These are phyloP conservation scores for Nycticryphes semicollaris DNA, from an alignment of 2,113 vertebrate genomes.

Conservation along the genomic window DNA sequence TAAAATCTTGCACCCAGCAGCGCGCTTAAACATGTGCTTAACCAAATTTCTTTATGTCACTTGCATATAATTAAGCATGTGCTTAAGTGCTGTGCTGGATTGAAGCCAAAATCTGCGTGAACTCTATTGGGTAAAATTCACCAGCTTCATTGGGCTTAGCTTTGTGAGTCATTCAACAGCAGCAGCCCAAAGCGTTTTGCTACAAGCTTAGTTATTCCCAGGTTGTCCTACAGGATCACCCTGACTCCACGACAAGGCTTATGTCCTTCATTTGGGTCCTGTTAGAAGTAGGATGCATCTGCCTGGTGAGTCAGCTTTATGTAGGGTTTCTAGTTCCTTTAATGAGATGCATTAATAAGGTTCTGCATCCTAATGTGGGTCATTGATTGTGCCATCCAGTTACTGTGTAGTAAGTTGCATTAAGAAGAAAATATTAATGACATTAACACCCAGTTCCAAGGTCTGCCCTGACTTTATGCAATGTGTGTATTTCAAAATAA, in stretches of 20 bases:
- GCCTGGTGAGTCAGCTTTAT: background rate
- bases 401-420: background rate
- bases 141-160: background rate
- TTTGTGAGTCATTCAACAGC: constrained; percentile 22
- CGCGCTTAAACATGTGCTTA: background rate
- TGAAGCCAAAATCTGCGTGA: constrained; percentile 28
- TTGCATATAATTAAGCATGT: constrained; percentile 51
- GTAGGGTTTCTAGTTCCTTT: background rate
- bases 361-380: background rate
- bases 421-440: background rate
- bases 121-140: constrained; percentile 25
- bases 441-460: background rate
- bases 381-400: background rate
- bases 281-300: background rate
- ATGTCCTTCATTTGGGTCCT: background rate
- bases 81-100: constrained; percentile 40
- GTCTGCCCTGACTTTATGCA: background rate
- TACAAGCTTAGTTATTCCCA: constrained; percentile 16
- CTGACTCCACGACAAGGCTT: background rate
- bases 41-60: constrained; percentile 22
- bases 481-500: background rate
- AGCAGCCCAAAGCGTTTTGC: constrained; percentile 7
- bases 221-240: constrained; percentile 53
- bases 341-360: background rate
- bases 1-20: background rate